These are phyloP conservation scores for Trichogramma dendrolimi DNA, from an alignment of 2,888 invertebrate species.

Conservation along the genomic window DNA sequence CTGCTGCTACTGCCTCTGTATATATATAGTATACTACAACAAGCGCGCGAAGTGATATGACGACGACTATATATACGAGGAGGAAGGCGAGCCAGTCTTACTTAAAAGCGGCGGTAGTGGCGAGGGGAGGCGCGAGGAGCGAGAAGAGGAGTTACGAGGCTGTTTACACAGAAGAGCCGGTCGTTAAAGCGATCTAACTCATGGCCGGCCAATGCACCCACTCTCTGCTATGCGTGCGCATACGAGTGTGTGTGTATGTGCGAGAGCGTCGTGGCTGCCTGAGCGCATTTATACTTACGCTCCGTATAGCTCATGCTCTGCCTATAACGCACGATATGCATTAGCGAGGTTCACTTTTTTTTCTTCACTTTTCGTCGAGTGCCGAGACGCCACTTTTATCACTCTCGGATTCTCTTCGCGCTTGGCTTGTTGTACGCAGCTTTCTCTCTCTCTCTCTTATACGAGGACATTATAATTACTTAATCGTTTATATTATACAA, in stretches of 20 bases:
- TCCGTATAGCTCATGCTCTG: background rate
- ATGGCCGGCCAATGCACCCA: slow-evolving; percentile 48
- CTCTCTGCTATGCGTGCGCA: slow-evolving; percentile 31
- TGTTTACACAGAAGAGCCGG: slow-evolving; percentile 41
- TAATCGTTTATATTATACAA: no score
- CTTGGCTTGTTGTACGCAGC: no score
- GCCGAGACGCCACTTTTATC: no score
- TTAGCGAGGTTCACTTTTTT: no score
- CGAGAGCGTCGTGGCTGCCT: slow-evolving; percentile 17
- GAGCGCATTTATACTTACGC: background rate
- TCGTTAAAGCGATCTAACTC: slow-evolving; percentile 47
- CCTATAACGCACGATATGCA: background rate
- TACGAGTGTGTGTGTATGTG: no score
- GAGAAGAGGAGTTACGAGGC: slow-evolving; percentile 44
- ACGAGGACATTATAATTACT: no score
- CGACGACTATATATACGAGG: background rate
- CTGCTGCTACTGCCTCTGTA: no score
- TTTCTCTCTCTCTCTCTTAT: no score
- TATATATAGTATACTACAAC: no score
- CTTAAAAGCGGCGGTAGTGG: slow-evolving; percentile 18
- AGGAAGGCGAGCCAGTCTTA: background rate
- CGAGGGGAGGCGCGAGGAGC: slow-evolving; percentile 16
- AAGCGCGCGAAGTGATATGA: background rate
- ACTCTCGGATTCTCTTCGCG: no score
- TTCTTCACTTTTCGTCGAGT: no score